phyloP scores from a whole-genome alignment of 2,797 vertebrate genomes.

The Emydoidea blandingii region DNA sequence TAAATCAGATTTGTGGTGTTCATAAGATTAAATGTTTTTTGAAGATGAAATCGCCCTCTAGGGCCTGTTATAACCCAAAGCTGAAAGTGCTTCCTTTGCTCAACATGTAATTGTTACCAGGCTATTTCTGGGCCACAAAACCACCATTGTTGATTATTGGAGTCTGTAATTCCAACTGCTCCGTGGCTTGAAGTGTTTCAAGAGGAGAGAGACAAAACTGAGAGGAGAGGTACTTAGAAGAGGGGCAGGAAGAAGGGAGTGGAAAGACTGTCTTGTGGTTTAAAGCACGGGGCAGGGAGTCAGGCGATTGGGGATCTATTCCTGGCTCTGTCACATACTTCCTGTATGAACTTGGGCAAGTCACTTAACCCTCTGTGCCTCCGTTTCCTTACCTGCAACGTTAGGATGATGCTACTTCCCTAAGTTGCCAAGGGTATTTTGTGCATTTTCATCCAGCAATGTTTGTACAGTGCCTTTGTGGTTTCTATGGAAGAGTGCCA shows the following conservation, averaged over 20 bases:
- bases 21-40: conserved; percentile 82
- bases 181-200: conserved; percentile 7
- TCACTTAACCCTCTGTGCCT: neutral
- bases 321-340: neutral
- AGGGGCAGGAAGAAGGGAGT: neutral
- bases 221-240: neutral
- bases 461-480: neutral
- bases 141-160: conserved; percentile 79
- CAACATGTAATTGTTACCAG: conserved; percentile 80
- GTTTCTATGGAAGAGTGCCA: conserved; percentile 28
- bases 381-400: neutral
- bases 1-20: conserved; percentile 81
- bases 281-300: conserved; percentile 6
- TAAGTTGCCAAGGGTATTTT: neutral
- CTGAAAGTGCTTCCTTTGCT: conserved; percentile 73
- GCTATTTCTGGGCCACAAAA: conserved; percentile 81
- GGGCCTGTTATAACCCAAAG: conserved; percentile 78
- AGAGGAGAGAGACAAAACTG: conserved; percentile 10
- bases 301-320: neutral
- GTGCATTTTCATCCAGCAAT: neutral
- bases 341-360: neutral
- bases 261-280: neutral
- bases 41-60: conserved; percentile 80
- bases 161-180: conserved; percentile 65
- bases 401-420: neutral